Evolutionary conservation across 2,113 vertebrate genomes (phyloP).

Genomic region (Triplophysa rosa): DNA sequence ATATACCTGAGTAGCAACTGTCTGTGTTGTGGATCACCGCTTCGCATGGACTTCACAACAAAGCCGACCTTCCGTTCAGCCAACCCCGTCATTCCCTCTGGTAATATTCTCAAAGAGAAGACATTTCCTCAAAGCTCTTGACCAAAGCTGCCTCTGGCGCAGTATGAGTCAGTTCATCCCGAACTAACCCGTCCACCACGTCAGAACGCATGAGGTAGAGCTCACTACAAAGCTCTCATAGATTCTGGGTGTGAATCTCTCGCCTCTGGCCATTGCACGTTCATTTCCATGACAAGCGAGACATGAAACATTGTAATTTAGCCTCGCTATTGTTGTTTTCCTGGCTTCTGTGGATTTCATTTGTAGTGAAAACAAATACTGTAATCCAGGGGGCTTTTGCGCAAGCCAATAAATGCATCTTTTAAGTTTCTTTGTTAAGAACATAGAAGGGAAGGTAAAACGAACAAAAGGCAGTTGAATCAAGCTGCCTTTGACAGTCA

Average conservation of each 20-base stretch:
- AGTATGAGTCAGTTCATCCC: conserved; percentile 9
- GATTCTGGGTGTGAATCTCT: conserved; percentile 19
- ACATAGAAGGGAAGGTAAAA: conserved; percentile 10
- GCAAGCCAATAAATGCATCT: not conserved
- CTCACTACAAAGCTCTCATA: not conserved
- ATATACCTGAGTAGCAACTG: too few relatives aligned
- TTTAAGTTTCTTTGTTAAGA: not conserved
- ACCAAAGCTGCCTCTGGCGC: not conserved
- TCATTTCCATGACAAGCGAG: conserved; percentile 19
- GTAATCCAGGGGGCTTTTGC: conserved; percentile 8
- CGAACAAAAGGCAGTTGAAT: conserved; percentile 23
- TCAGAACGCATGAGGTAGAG: conserved; percentile 25
- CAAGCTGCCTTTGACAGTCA: conserved; percentile 16
- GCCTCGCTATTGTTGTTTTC: conserved; percentile 23
- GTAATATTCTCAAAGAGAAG: conserved; percentile 1
- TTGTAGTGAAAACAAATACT: conserved; percentile 29
- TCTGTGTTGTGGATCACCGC: not conserved
- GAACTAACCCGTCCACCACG: not conserved
- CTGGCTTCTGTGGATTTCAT: conserved; percentile 34
- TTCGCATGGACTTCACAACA: not conserved
- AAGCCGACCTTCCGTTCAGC: conserved; percentile 2
- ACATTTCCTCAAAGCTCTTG: conserved; percentile 9
- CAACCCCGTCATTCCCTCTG: not conserved
- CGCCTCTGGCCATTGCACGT: not conserved
- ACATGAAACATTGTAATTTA: conserved; percentile 28